Base-by-base conservation (phyloP, 1,140 invertebrate species). In the Drusus annulatus region DNA sequence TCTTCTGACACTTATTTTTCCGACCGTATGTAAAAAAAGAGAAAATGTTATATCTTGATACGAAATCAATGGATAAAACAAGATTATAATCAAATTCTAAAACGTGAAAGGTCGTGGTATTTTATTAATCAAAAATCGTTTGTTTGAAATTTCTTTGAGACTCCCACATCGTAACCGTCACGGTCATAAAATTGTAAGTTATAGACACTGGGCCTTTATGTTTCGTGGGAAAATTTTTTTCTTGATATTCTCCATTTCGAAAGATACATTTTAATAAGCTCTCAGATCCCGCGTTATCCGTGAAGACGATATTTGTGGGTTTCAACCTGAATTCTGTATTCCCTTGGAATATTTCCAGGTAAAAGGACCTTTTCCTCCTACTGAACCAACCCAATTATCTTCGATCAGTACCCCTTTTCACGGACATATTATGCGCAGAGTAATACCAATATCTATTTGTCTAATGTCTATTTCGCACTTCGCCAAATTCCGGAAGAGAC, bases 401-500 rank as follows among this genome's bases (percentile, higher is more conserved):
- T 17, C 68, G 68, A 71, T 71, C 68, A 71, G 45, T 25, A 45
- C 50, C 68, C 68, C 45, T 52, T 71, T 71, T 71, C 36, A 71
- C n/a, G 19, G 68, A 1, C 6, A 51, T 71, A 71, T 51, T 71
- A 71, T 71, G 51, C 68, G 25, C 17, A 19, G 23, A 21, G 28
- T 52, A 50, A 71, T 71, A 71, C 52, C 68, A 10, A 71, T 71
- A 71, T 50, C 36, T 71, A 51, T 71, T 71, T 51, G 10, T 50
- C 19, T 71, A 71, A 71, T 52, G 68, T 71, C 68, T 71, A 23
- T 19, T 71, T 71, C 45, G 15, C 36, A 71, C 36, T 52, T 71
- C 17, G 36, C 17, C 17, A 23, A 71, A 71, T 23, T 45, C 65
- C 0, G 6, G n/a, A 50, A 45, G 19, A 21, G n/a, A 1, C n/a